Evolutionary conservation across 2,888 invertebrate genomes (phyloP), one percentile per base, ranked within the genome.

Genomic region (Cryptus armator): DNA sequence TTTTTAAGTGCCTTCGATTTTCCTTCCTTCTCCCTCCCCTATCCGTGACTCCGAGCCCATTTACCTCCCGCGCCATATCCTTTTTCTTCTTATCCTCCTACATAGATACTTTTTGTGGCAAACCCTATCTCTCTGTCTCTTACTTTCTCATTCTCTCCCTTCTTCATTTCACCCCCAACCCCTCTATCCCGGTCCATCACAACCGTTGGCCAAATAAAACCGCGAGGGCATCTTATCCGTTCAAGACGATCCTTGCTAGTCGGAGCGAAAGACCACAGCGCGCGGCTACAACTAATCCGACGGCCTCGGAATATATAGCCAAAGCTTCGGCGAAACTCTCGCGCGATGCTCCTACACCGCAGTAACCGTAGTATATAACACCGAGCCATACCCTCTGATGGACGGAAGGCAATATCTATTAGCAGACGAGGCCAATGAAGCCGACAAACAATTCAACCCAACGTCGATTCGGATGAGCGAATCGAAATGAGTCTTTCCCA

Each of bases 391-490:
- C 66, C 46, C 79, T 29, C 44, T 87, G 89, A 90, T 88, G 81
- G 89, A 88, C 88, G 87, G 89, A 88, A 90, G 83, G 88, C 89
- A 89, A 91, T 91, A 91, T 91, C 90, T 90, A 91, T 91, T 91
- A 92, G 87, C 83, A 85, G 81, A 83, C 72, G 64, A 81, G 82
- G 81, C 37, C 86, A 88, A 87, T 87, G 87, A 87, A 87, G 86
- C 86, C 81, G 89, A 86, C 89, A 90, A 91, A 91, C 89, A 91
- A 91, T 91, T 90, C 86, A 81, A 53, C 59, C 53, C 29, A 79
- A 66, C 77, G 72, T 59, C 78, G 70, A 64, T 79, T 44, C 68
- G 77, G 84, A 77, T 32, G 62, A 81, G 51, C 64, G 32, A 24
- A 71, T 76, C 67, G 70, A 51, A 53, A 24, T 14, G 32, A 68